Conservation (phyloP, 1,140 invertebrate genomes). For the Adoxophyes honmai region DNA sequence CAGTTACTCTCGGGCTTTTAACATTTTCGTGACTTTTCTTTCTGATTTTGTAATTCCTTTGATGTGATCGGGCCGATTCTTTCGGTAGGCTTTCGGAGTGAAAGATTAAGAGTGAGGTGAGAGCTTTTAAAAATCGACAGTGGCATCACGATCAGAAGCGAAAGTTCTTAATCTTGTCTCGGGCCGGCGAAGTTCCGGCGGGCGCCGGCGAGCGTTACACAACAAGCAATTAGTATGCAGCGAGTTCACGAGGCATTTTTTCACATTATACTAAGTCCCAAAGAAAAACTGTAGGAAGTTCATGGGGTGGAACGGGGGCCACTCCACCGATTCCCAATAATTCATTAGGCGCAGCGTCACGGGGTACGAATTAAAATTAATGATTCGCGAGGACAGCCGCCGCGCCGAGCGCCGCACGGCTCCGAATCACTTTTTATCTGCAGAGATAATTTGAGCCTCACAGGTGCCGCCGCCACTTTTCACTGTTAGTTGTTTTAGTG, state of each 20-base stretch:
- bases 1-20: slow-evolving; percentile 25
- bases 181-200: slow-evolving; percentile 47
- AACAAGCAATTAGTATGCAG: slow-evolving; percentile 75
- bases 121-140: slow-evolving; percentile 42
- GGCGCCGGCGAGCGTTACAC: slow-evolving; percentile 52
- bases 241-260: slow-evolving; percentile 68
- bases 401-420: slow-evolving; percentile 53
- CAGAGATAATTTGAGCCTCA: slow-evolving; percentile 53
- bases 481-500: slow-evolving; percentile 31
- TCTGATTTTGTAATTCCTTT: slow-evolving; percentile 41
- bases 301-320: slow-evolving; percentile 40
- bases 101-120: slow-evolving; percentile 42
- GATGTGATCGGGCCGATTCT: slow-evolving; percentile 32
- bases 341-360: slow-evolving; percentile 71
- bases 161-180: slow-evolving; percentile 67
- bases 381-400: slow-evolving; percentile 65
- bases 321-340: slow-evolving; percentile 72
- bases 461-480: slow-evolving; percentile 52
- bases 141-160: slow-evolving; percentile 55
- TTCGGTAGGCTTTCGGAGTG: slow-evolving; percentile 24
- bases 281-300: slow-evolving; percentile 67
- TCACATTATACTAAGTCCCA: slow-evolving; percentile 73
- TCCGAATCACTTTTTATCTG: slow-evolving; percentile 68
- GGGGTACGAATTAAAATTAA: slow-evolving; percentile 75
- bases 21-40: slow-evolving; percentile 35